Percentiles rank a stretch among this genome's conserved stretches.
phyloP scores from a whole-genome alignment of 2,113 vertebrate genomes.

The Coptodon bakossiorum region DNA sequence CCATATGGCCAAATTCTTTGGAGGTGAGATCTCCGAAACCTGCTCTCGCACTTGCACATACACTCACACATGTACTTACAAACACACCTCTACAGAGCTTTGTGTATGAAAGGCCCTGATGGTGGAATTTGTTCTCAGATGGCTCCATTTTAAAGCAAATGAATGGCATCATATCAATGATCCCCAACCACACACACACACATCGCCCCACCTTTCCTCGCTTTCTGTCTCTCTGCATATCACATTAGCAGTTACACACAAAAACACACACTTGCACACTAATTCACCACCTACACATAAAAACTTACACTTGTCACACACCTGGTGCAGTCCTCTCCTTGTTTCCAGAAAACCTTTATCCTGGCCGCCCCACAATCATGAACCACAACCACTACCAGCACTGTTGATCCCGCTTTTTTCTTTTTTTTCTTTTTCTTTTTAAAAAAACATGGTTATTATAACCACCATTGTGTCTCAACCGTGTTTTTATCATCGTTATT shows the following conservation, averaged over 20 bases:
- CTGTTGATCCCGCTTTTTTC: conserved; percentile 13
- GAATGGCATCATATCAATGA: conserved; percentile 62
- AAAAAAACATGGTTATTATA: conserved; percentile 51
- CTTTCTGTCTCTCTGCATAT: conserved; percentile 10
- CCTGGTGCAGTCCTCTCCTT: conserved; percentile 19
- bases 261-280: background rate
- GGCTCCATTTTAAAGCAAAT: conserved; percentile 63
- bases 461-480: conserved; percentile 35
- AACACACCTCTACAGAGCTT: conserved; percentile 39
- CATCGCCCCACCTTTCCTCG: background rate
- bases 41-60: conserved; percentile 24
- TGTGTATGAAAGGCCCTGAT: conserved; percentile 53
- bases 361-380: conserved; percentile 28
- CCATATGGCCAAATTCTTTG: conserved; percentile 73
- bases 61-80: background rate
- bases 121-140: conserved; percentile 63
- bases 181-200: background rate
- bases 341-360: conserved; percentile 9
- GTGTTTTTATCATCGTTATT: conserved; percentile 37
- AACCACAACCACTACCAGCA: background rate
- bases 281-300: background rate
- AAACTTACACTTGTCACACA: conserved; percentile 24
- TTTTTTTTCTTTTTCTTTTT: background rate
- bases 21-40: conserved; percentile 67
- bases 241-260: background rate